phyloP scores from a whole-genome alignment of 2,888 invertebrate species.

The Ariolimax columbianus region DNA sequence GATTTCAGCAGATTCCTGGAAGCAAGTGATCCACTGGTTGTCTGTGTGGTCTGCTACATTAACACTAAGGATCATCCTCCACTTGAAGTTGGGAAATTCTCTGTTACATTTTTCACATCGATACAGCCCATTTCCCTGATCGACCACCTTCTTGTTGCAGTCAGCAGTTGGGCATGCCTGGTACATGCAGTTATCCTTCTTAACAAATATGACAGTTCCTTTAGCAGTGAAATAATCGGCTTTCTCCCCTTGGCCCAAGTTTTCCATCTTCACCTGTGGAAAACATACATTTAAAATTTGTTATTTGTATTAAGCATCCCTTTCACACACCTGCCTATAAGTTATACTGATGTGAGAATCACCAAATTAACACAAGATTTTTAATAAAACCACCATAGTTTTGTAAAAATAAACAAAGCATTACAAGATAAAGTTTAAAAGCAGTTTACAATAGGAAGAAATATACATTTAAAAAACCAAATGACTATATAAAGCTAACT shows the following conservation, averaged over 20 bases:
- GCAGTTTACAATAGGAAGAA: too few species aligned
- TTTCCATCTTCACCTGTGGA: slow-evolving; percentile 85
- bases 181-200: slow-evolving; percentile 91
- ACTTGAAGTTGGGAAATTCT: slow-evolving; percentile 90
- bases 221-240: slow-evolving; percentile 90
- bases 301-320: too few species aligned
- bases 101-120: slow-evolving; percentile 96
- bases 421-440: too few species aligned
- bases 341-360: too few species aligned
- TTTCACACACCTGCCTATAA: too few species aligned
- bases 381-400: too few species aligned
- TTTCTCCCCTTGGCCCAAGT: slow-evolving; percentile 85
- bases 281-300: too few species aligned
- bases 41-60: slow-evolving; percentile 92
- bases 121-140: slow-evolving; percentile 91
- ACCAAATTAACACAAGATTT: too few species aligned
- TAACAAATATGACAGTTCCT: slow-evolving; percentile 88
- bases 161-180: slow-evolving; percentile 90
- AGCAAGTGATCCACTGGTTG: slow-evolving; percentile 93
- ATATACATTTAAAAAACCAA: too few species aligned
- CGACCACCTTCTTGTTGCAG: slow-evolving; percentile 97
- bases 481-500: too few species aligned
- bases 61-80: slow-evolving; percentile 87
- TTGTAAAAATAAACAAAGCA: too few species aligned
- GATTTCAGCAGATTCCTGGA: slow-evolving; percentile 82